These are phyloP conservation scores for Parnassius orleans DNA, from an alignment of 2,888 invertebrate genomes.

Conservation along the genomic window DNA sequence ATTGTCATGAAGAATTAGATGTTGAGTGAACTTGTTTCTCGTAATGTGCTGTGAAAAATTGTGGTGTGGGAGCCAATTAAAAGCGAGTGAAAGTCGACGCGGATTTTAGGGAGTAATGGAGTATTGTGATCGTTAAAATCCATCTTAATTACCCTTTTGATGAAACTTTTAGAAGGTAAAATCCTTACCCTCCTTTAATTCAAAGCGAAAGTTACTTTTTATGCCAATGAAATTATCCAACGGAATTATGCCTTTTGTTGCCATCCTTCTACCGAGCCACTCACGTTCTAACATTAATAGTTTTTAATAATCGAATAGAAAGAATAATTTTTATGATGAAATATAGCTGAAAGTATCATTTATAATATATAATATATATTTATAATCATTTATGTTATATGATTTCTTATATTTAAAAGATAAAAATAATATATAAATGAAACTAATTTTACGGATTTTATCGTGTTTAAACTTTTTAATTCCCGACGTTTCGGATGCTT, in stretches of 20 bases:
- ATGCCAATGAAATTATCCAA: constrained; percentile 44
- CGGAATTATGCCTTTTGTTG: constrained; percentile 25
- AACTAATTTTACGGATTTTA: too few species aligned
- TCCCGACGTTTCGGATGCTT: too few species aligned
- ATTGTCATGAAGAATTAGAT: constrained; percentile 75
- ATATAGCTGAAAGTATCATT: too few species aligned
- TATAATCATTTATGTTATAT: too few species aligned
- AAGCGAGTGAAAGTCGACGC: constrained; percentile 40
- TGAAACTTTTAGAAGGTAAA: constrained; percentile 49
- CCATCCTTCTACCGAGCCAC: constrained; percentile 6
- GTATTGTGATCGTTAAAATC: constrained; percentile 58
- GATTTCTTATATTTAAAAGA: too few species aligned
- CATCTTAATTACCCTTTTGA: constrained; percentile 65
- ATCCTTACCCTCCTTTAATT: constrained; percentile 35
- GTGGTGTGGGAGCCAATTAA: constrained; percentile 65
- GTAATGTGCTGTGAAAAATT: constrained; percentile 67
- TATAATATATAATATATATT: too few species aligned
- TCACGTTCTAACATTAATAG: constrained; percentile 5
- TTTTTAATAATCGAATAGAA: constrained; percentile 3
- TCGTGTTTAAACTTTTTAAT: too few species aligned
- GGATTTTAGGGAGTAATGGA: constrained; percentile 33
- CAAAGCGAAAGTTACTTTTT: constrained; percentile 48
- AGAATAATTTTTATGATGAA: too few species aligned
- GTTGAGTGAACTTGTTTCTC: constrained; percentile 60
- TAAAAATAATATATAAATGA: too few species aligned